Evolutionary conservation across 2,113 vertebrate genomes (phyloP).

Genomic region (Callocephalon fimbriatum): DNA sequence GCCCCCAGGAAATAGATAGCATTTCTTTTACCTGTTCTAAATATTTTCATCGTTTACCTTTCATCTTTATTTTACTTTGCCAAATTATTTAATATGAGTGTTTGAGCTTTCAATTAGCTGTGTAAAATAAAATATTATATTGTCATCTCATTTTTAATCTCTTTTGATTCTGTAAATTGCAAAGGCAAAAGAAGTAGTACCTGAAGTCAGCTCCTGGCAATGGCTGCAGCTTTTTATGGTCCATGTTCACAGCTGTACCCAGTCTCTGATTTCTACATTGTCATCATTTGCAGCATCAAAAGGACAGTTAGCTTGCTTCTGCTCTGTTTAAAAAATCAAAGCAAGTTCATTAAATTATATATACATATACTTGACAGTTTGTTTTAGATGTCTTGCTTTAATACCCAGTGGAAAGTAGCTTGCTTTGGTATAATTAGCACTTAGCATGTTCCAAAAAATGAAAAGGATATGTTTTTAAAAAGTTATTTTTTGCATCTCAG

Average conservation of each 20-base stretch:
- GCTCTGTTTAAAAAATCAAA: constrained; percentile 21
- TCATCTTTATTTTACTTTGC: neutral
- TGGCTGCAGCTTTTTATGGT: neutral
- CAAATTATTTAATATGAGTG: neutral
- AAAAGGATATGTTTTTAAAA: neutral
- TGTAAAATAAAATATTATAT: constrained; percentile 19
- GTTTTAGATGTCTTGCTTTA: constrained; percentile 39
- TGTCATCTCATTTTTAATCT: constrained; percentile 23
- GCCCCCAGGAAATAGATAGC: neutral
- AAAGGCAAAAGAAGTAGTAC: neutral
- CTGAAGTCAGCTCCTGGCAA: constrained; percentile 16
- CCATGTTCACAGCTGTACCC: neutral
- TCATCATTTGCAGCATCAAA: constrained; percentile 33
- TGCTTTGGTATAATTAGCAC: constrained; percentile 1
- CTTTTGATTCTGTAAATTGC: constrained; percentile 42
- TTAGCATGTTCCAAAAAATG: neutral
- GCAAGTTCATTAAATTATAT: constrained; percentile 26
- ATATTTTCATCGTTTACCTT: constrained; percentile 20
- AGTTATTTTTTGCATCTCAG: neutral
- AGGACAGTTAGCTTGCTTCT: neutral
- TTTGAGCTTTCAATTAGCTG: constrained; percentile 33
- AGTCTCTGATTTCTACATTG: constrained; percentile 29
- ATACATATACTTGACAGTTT: constrained; percentile 10
- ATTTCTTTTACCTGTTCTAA: neutral
- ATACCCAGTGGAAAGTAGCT: constrained; percentile 23